Conservation (phyloP, 2,888 invertebrate genomes). For the Tinea trinotella region DNA sequence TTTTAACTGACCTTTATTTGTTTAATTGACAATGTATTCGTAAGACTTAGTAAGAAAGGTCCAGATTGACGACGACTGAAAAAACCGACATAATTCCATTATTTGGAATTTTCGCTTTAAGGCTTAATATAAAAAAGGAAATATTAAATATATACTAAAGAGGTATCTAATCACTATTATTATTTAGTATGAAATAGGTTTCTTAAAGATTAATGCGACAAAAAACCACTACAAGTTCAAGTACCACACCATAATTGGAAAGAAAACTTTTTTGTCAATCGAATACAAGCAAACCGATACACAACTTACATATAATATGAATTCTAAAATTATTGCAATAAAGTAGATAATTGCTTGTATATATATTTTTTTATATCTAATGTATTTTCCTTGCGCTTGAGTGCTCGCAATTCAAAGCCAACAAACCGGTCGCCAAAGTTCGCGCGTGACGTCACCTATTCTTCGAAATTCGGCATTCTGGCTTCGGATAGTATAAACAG, state of each 20-base stretch:
- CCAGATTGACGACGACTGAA: no score
- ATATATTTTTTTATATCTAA: conserved; percentile 7
- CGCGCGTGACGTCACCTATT: conserved; percentile 23
- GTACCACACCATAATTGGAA: neutral
- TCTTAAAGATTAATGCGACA: neutral
- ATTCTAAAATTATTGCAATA: conserved; percentile 5
- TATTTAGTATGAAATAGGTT: neutral
- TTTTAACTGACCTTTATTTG: no score
- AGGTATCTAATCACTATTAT: neutral
- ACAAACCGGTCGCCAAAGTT: conserved; percentile 25
- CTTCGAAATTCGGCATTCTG: conserved; percentile 6
- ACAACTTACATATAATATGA: conserved; percentile 17
- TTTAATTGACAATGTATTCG: no score
- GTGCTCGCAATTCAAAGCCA: conserved; percentile 24
- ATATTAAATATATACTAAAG: neutral
- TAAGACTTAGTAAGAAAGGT: no score
- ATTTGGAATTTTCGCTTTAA: no score
- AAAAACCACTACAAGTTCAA: neutral
- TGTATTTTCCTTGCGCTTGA: conserved; percentile 19
- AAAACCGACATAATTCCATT: no score
- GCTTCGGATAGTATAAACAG: neutral
- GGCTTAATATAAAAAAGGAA: no score
- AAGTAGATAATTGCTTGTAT: conserved; percentile 1
- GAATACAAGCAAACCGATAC: neutral
- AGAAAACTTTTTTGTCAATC: conserved; percentile 6